Conservation (phyloP, 2,797 vertebrate genomes). For the Phataginus tetradactyla region DNA sequence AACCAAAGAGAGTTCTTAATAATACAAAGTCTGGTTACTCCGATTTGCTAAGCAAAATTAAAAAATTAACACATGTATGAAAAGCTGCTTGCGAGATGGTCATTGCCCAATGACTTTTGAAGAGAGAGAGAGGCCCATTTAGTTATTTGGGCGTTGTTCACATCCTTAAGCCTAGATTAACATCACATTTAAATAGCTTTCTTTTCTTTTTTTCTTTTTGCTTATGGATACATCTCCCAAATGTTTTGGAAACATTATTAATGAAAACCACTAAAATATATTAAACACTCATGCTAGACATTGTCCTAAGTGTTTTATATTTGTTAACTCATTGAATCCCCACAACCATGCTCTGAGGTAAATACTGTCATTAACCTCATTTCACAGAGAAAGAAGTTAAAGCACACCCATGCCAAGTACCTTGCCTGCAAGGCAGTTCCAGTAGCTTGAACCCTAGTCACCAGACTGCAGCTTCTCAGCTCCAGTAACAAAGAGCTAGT, state of each 20-base stretch:
- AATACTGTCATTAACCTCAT: background rate
- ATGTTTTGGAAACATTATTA: background rate
- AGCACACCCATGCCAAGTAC: background rate
- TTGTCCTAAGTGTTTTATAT: background rate
- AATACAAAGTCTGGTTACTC: constrained; percentile 21
- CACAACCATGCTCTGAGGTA: background rate
- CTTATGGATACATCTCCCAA: background rate
- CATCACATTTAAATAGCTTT: background rate
- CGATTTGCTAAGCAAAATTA: constrained; percentile 52
- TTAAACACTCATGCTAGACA: background rate
- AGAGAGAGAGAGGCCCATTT: background rate
- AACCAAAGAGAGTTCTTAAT: constrained; percentile 63
- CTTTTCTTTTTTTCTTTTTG: background rate
- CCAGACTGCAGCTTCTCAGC: background rate
- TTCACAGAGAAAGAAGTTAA: background rate
- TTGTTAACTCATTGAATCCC: background rate
- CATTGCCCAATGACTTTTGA: background rate
- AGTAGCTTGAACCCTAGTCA: background rate
- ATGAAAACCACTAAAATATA: background rate
- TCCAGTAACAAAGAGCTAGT: background rate
- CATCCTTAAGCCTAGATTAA: background rate
- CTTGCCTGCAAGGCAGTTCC: background rate
- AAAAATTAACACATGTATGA: constrained; percentile 23
- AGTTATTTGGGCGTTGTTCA: background rate
- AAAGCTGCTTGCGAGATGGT: background rate